Percentiles rank a stretch among this genome's conserved stretches.
These are phyloP conservation scores for Ia io DNA, from an alignment of 2,113 vertebrate genomes.

Conservation along the genomic window DNA sequence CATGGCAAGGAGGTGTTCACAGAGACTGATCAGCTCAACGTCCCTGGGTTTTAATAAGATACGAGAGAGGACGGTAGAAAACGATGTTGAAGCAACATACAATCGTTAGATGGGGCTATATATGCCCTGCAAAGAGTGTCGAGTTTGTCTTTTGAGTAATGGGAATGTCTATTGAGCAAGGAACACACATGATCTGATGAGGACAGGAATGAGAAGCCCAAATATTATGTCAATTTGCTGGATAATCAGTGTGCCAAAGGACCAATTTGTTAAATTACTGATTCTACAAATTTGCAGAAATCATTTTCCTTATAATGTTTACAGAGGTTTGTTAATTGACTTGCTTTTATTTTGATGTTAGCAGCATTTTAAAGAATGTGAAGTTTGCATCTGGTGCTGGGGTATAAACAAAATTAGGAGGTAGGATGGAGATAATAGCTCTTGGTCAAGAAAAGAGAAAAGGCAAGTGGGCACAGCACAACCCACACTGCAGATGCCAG, in stretches of 20 bases:
- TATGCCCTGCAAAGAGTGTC: not conserved
- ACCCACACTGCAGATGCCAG: accelerated
- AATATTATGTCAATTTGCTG: not conserved
- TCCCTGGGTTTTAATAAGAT: not conserved
- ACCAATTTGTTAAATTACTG: not conserved
- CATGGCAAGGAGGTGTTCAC: not conserved
- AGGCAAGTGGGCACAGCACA: not conserved
- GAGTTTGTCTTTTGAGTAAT: not conserved
- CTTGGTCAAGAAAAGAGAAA: not conserved
- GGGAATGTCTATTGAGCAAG: not conserved
- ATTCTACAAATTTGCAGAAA: not conserved
- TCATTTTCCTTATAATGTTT: not conserved
- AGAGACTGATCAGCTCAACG: not conserved
- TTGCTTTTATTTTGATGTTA: conserved; percentile 35
- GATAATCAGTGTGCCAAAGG: not conserved
- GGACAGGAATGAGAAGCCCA: not conserved
- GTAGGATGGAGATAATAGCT: not conserved
- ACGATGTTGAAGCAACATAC: not conserved
- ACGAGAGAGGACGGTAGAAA: accelerated
- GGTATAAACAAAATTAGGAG: not conserved
- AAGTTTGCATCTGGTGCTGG: not conserved
- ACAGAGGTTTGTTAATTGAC: not conserved
- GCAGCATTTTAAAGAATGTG: not conserved
- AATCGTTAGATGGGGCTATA: not conserved
- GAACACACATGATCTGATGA: not conserved